phyloP scores from a whole-genome alignment of 2,888 invertebrate species.

The Ophion obscuratus region DNA sequence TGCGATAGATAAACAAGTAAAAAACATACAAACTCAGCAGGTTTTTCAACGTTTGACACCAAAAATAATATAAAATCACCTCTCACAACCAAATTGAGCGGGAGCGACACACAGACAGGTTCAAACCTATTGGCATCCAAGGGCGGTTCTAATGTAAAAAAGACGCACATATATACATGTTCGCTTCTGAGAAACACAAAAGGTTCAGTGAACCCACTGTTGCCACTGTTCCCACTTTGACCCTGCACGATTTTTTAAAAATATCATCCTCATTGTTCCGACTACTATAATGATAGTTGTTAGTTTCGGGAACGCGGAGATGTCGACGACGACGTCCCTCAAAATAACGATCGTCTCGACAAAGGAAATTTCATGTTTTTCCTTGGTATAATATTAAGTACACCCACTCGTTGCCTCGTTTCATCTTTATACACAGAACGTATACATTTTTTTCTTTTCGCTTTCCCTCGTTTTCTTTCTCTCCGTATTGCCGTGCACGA shows the following conservation, averaged over 20 bases:
- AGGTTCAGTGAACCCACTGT: too few species aligned
- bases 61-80: too few species aligned
- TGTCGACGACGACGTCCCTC: conserved; percentile 15
- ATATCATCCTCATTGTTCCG: neutral
- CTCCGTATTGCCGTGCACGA: neutral
- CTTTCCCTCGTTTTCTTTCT: neutral
- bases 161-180: too few species aligned
- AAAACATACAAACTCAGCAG: too few species aligned
- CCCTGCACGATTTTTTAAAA: conserved; percentile 8
- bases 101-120: too few species aligned
- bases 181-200: too few species aligned
- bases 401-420: conserved; percentile 10
- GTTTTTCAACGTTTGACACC: too few species aligned
- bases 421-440: neutral
- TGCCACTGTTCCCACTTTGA: too few species aligned
- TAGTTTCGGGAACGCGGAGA: neutral
- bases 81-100: too few species aligned
- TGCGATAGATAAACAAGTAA: too few species aligned
- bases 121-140: too few species aligned
- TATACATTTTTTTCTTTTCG: conserved; percentile 3
- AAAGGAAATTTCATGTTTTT: conserved; percentile 38
- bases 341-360: conserved; percentile 35
- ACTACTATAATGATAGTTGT: conserved; percentile 2
- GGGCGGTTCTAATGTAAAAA: too few species aligned
- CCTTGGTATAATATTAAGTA: conserved; percentile 6